Base-by-base conservation (phyloP, 1,140 invertebrate species). In the Drosophila malerkotliana region DNA sequence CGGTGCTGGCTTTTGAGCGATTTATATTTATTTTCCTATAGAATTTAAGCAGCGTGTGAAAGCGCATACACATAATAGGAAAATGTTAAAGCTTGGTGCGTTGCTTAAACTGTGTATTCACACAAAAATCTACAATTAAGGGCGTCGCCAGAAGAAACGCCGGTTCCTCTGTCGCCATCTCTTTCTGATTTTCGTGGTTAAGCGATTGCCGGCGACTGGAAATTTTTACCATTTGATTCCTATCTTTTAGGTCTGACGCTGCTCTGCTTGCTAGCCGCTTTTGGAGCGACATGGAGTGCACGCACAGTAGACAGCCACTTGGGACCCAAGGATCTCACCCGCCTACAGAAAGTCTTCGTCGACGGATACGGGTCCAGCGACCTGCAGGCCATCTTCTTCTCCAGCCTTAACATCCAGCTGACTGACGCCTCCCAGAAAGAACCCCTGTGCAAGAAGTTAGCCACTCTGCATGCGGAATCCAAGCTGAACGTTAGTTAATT, bases 341-440 rank as follows among this genome's bases (percentile, higher is more conserved):
- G 91, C 74, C 72, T 92, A 12, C 85, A 92, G 34, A 80, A 81
- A 54, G 89, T 92, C 0, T 92, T 92, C 67, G 68, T 69, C n/a
- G 90, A 92, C 59, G 91, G 79, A 4, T 60, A 91, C 26, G 71
- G 62, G n/a, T 91, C 90, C 10, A 89, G 64, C 41, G 91, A 92
- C 58, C 64, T 92, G 54, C 91, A 92, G 72, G 57, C 90, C 2
- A 80, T 92, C 26, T 92, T 87, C 44, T 92, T 83, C 59, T 72
- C 90, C 37, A 80, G 78, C 18, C 56, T 92, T 0, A 92, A 92
- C 67, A 77, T 90, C 15, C 71, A 91, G 30, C 60, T 77, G 4
- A 80, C 80, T 6, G 82, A 90, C 67, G 51, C 74, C 10, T 54
- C 61, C 5, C 76, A 79, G 21, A 90, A 91, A 26, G 64, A 77